A percentile compares a stretch with the other conserved stretches of the same genome.
Evolutionary conservation across 2,113 vertebrate genomes (phyloP).

Genomic region (Opisthocomus hoazin): DNA sequence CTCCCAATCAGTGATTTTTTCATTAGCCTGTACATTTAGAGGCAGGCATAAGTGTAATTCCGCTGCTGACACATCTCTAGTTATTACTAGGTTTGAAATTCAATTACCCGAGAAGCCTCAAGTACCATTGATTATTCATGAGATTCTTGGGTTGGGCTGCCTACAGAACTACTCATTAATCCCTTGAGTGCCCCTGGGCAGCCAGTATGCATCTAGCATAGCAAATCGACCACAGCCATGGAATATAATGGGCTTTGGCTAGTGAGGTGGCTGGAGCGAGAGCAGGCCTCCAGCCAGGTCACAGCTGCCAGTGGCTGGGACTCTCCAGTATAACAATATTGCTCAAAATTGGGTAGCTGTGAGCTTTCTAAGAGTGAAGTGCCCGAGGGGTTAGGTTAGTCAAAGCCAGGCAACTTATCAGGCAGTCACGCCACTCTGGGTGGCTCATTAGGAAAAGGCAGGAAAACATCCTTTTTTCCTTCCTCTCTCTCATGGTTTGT

Average conservation of each 20-base stretch:
- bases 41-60: slow-evolving; percentile 34
- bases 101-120: slow-evolving; percentile 56
- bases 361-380: neutral
- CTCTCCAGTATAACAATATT: neutral
- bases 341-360: neutral
- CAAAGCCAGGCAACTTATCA: neutral
- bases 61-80: slow-evolving; percentile 47
- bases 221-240: neutral
- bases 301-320: neutral
- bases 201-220: neutral
- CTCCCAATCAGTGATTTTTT: slow-evolving; percentile 29
- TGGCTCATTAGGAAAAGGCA: neutral
- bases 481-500: neutral
- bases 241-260: neutral
- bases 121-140: slow-evolving; percentile 71
- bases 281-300: neutral
- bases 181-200: slow-evolving; percentile 44
- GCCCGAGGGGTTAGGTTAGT: neutral
- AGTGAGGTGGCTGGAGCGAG: neutral
- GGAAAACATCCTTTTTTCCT: neutral
- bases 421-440: neutral
- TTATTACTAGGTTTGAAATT: slow-evolving; percentile 67
- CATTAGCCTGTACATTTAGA: slow-evolving; percentile 46
- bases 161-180: slow-evolving; percentile 66
- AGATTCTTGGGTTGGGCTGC: slow-evolving; percentile 46